Evolutionary conservation across 2,797 vertebrate genomes (phyloP).

Genomic region (Agapornis canus): DNA sequence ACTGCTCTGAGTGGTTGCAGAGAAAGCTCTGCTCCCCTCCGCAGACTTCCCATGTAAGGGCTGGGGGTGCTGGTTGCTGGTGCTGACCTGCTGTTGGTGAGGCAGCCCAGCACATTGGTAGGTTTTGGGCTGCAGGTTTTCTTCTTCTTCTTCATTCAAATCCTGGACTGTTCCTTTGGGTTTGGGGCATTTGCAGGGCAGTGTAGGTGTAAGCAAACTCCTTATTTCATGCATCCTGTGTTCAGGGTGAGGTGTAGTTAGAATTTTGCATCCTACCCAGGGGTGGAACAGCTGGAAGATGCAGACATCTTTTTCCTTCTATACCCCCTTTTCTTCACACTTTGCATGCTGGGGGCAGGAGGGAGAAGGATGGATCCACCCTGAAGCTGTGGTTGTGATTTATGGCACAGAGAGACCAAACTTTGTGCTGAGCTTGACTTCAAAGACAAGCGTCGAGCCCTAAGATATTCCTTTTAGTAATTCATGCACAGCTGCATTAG

Average conservation of each 20-base stretch:
- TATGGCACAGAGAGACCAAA: not conserved
- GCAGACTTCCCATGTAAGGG: not conserved
- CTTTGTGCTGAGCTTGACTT: constrained; percentile 46
- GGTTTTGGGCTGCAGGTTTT: not conserved
- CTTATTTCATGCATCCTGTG: not conserved
- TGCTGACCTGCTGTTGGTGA: not conserved
- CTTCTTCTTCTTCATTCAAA: not conserved
- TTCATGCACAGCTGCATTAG: constrained; percentile 69
- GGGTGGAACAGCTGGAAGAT: not conserved
- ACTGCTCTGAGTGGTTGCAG: not conserved
- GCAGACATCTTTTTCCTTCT: not conserved
- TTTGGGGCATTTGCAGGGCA: not conserved
- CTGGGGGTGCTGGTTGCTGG: not conserved
- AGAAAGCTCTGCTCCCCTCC: not conserved
- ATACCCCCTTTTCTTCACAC: not conserved
- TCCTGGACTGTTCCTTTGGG: not conserved
- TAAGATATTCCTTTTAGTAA: constrained; percentile 57
- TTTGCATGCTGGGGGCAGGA: not conserved
- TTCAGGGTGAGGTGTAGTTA: fast-evolving
- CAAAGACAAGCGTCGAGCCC: constrained; percentile 20
- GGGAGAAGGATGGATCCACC: not conserved
- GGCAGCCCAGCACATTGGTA: not conserved
- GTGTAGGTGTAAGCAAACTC: not conserved
- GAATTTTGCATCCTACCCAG: too few relatives aligned
- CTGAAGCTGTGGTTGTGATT: not conserved